phyloP scores from a whole-genome alignment of 2,797 vertebrate genomes.

The Lepilemur ruficaudatus region DNA sequence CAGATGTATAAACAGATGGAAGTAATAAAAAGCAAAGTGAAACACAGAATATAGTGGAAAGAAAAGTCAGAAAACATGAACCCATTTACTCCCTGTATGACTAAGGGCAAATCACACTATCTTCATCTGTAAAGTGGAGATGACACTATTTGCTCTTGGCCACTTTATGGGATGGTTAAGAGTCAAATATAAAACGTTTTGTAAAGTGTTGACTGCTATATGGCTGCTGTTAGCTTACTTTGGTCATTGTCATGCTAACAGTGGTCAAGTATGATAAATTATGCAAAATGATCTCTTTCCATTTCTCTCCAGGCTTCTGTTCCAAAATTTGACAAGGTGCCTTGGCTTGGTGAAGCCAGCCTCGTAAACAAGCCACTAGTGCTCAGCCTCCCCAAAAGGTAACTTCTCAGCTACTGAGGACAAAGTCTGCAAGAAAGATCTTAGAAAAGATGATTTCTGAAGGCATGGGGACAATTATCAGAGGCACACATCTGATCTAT shows the following conservation, averaged over 20 bases:
- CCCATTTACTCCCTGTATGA: not conserved
- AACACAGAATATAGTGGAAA: not conserved
- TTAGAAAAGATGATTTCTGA: not conserved
- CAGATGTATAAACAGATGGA: not conserved
- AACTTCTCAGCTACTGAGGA: not conserved
- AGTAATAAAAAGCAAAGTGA: not conserved
- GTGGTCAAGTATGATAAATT: not conserved
- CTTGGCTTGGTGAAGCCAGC: slow-evolving; percentile 58
- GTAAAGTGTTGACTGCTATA: not conserved
- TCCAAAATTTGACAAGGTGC: slow-evolving; percentile 70
- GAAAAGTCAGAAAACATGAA: not conserved
- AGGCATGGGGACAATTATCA: not conserved
- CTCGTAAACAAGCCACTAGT: slow-evolving; percentile 66
- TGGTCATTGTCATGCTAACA: not conserved
- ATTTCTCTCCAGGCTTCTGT: slow-evolving; percentile 62
- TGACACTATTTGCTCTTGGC: not conserved
- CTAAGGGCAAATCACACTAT: not conserved
- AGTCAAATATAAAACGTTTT: not conserved
- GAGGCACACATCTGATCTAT: not conserved
- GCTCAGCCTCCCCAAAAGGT: slow-evolving; percentile 74
- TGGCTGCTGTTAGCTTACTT: not conserved
- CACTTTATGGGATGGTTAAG: not conserved
- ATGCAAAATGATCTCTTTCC: not conserved
- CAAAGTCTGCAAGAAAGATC: not conserved
- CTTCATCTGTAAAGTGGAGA: not conserved